phyloP scores from a whole-genome alignment of 1,140 invertebrate species.

The Sarcophaga peregrina region DNA sequence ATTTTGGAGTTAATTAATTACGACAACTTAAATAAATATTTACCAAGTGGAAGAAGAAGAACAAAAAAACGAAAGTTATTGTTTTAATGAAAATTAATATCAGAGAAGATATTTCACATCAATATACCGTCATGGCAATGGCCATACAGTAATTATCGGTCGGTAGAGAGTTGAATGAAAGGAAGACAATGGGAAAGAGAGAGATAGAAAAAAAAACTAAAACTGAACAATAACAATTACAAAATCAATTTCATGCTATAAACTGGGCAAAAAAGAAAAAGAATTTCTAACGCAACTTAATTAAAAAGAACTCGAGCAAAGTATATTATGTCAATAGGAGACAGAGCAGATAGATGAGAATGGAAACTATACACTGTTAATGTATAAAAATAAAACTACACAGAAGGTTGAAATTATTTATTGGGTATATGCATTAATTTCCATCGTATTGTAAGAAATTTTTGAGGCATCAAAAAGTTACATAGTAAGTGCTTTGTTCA shows the following conservation, averaged over 20 bases:
- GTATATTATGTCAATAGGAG: neutral
- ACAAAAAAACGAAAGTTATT: constrained; percentile 2
- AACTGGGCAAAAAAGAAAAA: constrained; percentile 27
- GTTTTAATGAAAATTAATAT: constrained; percentile 29
- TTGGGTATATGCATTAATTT: too few relatives aligned
- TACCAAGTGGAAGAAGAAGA: neutral
- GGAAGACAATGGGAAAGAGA: neutral
- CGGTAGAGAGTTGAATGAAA: neutral
- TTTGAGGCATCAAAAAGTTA: too few relatives aligned
- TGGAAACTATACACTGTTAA: neutral
- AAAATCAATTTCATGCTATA: constrained; percentile 37
- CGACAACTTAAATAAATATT: neutral
- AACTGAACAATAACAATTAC: neutral
- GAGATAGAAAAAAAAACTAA: too few relatives aligned
- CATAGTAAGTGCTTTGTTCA: too few relatives aligned
- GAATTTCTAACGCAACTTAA: constrained; percentile 40
- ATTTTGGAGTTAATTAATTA: constrained; percentile 38
- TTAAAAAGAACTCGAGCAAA: constrained; percentile 29
- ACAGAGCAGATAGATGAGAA: neutral
- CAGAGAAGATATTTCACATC: constrained; percentile 9
- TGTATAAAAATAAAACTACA: too few relatives aligned
- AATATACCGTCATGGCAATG: neutral
- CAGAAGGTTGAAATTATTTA: too few relatives aligned
- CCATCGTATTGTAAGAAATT: too few relatives aligned
- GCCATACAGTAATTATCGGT: neutral